These are phyloP conservation scores for Oligia fasciuncula DNA, from an alignment of 2,888 invertebrate species.

Conservation along the genomic window DNA sequence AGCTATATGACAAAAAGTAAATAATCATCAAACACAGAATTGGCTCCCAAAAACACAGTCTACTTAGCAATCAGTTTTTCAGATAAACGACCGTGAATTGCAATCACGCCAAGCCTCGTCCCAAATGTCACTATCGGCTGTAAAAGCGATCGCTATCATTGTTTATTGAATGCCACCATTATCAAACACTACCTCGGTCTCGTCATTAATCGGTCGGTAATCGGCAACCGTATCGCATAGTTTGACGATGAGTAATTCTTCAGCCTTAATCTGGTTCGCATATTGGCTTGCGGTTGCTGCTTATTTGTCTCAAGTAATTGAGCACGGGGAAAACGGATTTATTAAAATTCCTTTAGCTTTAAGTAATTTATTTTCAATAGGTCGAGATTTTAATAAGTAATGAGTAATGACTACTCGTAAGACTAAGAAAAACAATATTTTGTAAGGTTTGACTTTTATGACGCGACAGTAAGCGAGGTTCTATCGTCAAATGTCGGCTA, in stretches of 20 bases:
- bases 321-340: conserved; percentile 56
- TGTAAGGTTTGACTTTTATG: not conserved
- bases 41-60: conserved; percentile 18
- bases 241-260: conserved; percentile 67
- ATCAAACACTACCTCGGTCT: conserved; percentile 65
- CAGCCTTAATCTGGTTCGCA: conserved; percentile 60
- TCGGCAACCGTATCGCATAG: conserved; percentile 67
- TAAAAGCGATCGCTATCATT: conserved; percentile 63
- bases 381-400: conserved; percentile 27
- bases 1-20: not conserved
- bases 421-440: conserved; percentile 1
- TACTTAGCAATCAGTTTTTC: conserved; percentile 36
- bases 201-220: conserved; percentile 69
- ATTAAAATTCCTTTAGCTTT: conserved; percentile 47
- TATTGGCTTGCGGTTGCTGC: conserved; percentile 55
- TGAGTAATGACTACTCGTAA: not conserved
- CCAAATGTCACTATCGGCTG: conserved; percentile 48
- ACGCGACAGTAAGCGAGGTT: not conserved
- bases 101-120: conserved; percentile 54
- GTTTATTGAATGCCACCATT: conserved; percentile 67
- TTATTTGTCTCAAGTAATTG: conserved; percentile 51
- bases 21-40: conserved; percentile 23
- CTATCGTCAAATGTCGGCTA: conserved; percentile 5
- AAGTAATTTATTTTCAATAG: conserved; percentile 36
- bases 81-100: conserved; percentile 56